phyloP scores from a whole-genome alignment of 2,797 vertebrate genomes.

The Borostomias antarcticus region DNA sequence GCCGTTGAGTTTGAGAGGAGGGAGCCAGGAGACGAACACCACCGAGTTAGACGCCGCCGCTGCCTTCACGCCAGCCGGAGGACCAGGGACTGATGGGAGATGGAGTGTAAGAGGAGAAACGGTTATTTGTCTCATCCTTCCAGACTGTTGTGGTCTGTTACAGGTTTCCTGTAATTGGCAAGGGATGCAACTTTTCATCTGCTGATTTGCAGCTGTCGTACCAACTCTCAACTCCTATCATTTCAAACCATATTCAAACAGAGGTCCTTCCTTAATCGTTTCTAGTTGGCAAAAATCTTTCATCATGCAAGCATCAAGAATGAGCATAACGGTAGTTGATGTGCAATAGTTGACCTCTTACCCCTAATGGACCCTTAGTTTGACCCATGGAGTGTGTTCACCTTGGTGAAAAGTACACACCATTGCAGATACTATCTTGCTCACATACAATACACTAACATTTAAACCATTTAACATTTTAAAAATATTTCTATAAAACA shows the following conservation, averaged over 20 bases:
- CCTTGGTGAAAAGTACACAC: background rate
- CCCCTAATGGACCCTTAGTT: background rate
- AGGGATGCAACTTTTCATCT: conserved; percentile 18
- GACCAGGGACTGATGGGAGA: conserved; percentile 86
- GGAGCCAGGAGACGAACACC: conserved; percentile 97
- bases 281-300: background rate
- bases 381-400: conserved; percentile 15
- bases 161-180: background rate
- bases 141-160: too few species aligned
- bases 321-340: background rate
- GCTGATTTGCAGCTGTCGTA: conserved; percentile 12
- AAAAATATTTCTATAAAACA: too few species aligned
- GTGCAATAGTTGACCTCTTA: background rate
- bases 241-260: background rate
- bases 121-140: conserved; percentile 24
- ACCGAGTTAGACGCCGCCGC: conserved; percentile 91
- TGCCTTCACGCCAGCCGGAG: conserved; percentile 94
- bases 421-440: conserved; percentile 5
- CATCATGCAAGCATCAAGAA: background rate
- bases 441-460: conserved; percentile 10
- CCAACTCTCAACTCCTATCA: background rate
- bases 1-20: conserved; percentile 94
- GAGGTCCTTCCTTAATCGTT: background rate
- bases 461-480: too few species aligned
- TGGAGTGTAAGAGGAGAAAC: conserved; percentile 16